Percentiles rank a stretch among this genome's conserved stretches.
Conservation (phyloP, 92 coral and sea anemone species). For the Montipora capitata region DNA sequence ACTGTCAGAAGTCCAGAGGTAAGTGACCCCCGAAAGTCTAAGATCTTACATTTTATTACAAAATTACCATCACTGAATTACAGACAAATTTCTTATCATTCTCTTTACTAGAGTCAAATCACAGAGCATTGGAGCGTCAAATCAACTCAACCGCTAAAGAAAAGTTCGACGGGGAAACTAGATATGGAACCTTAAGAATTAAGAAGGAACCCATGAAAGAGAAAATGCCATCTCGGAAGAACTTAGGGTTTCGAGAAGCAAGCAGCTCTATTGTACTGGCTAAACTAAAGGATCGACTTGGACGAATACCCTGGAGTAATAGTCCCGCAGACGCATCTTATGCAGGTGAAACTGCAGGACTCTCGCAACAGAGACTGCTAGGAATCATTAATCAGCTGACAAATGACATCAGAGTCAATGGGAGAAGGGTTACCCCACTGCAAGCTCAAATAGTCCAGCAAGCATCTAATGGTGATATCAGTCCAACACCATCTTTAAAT, state of each 20-base stretch:
- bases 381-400: constrained; percentile 52
- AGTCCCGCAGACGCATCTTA: constrained; percentile 27
- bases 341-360: constrained; percentile 24
- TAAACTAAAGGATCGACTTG: constrained; percentile 29
- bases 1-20: too few relatives aligned
- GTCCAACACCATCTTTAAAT: constrained; percentile 12
- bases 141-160: not conserved
- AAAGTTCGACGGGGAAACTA: not conserved
- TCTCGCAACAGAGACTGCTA: constrained; percentile 22
- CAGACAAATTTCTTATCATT: not conserved
- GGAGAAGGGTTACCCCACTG: constrained; percentile 36
- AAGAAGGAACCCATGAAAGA: constrained; percentile 28
- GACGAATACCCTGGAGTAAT: constrained; percentile 46
- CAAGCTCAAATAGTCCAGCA: constrained; percentile 54
- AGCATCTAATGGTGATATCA: constrained; percentile 25
- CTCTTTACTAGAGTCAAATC: not conserved
- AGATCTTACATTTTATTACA: too few relatives aligned
- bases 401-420: constrained; percentile 54
- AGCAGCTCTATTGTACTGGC: constrained; percentile 26
- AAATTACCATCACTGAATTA: not conserved
- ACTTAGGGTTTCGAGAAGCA: constrained; percentile 23
- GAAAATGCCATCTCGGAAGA: constrained; percentile 38
- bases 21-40: too few relatives aligned
- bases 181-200: not conserved
- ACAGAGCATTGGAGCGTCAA: not conserved